phyloP scores from a whole-genome alignment of 2,888 invertebrate genomes.

The Pardosa pseudoannulata region DNA sequence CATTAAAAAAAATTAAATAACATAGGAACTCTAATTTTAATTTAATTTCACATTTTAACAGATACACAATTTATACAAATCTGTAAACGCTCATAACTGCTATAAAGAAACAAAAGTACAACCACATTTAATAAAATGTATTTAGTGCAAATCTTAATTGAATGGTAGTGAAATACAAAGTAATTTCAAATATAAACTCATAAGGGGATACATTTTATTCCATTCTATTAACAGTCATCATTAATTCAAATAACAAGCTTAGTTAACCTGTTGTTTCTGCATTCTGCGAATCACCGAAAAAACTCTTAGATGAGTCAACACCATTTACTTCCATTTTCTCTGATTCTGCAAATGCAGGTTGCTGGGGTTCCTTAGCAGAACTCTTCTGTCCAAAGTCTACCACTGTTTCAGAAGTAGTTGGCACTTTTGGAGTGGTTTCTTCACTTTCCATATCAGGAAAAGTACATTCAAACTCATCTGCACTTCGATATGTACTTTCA shows the following conservation, averaged over 20 bases:
- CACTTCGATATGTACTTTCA: constrained; percentile 14
- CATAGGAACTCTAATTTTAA: too few species aligned
- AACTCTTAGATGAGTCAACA: constrained; percentile 24
- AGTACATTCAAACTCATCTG: constrained; percentile 55
- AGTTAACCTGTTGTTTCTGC: constrained; percentile 55
- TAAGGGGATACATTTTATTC: background rate
- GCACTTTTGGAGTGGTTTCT: constrained; percentile 18
- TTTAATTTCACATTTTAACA: too few species aligned
- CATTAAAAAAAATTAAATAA: too few species aligned
- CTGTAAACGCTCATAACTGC: too few species aligned
- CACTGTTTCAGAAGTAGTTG: background rate
- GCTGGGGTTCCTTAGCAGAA: background rate
- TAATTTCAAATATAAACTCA: background rate
- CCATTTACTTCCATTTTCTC: constrained; percentile 59
- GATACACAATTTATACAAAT: too few species aligned
- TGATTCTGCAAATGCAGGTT: constrained; percentile 25
- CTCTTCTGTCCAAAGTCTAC: constrained; percentile 3
- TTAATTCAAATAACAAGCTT: background rate
- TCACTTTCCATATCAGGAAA: constrained; percentile 38
- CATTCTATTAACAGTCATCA: background rate
- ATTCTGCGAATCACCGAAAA: constrained; percentile 23
- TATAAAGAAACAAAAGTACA: background rate
- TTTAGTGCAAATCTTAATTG: background rate
- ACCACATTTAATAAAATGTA: background rate
- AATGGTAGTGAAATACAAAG: background rate